phyloP scores from a whole-genome alignment of 2,113 vertebrate genomes.

The Cynopterus brachyotis region DNA sequence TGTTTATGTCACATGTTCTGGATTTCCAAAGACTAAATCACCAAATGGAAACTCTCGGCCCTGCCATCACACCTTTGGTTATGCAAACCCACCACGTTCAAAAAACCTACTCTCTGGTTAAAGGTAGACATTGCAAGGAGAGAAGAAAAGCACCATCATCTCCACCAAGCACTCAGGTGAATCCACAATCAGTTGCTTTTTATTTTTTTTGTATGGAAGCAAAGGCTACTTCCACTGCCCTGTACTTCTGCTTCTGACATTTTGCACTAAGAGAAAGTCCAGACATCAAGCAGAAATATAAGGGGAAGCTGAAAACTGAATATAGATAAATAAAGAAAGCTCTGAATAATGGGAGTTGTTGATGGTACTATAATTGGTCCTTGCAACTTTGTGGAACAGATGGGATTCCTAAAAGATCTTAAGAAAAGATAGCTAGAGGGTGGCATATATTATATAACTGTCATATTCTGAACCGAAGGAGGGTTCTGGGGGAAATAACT shows the following conservation, averaged over 20 bases:
- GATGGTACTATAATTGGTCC: conserved; percentile 44
- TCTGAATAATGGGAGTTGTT: conserved; percentile 57
- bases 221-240: neutral
- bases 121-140: neutral
- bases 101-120: neutral
- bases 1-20: neutral
- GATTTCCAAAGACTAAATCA: neutral
- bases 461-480: conserved; percentile 62
- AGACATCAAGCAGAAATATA: conserved; percentile 55
- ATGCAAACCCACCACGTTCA: neutral
- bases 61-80: neutral
- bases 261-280: conserved; percentile 43
- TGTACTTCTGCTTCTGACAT: neutral
- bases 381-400: conserved; percentile 69
- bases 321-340: conserved; percentile 52
- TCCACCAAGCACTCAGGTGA: neutral
- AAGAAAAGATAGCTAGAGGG: conserved; percentile 56
- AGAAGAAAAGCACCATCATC: neutral
- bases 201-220: neutral
- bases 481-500: conserved; percentile 60
- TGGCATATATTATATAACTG: conserved; percentile 58
- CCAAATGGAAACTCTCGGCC: neutral
- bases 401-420: conserved; percentile 70
- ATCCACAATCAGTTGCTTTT: neutral
- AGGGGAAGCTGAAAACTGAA: conserved; percentile 23